These are phyloP conservation scores for Phylloscopus trochilus DNA, from an alignment of 2,113 vertebrate genomes.

Conservation along the genomic window DNA sequence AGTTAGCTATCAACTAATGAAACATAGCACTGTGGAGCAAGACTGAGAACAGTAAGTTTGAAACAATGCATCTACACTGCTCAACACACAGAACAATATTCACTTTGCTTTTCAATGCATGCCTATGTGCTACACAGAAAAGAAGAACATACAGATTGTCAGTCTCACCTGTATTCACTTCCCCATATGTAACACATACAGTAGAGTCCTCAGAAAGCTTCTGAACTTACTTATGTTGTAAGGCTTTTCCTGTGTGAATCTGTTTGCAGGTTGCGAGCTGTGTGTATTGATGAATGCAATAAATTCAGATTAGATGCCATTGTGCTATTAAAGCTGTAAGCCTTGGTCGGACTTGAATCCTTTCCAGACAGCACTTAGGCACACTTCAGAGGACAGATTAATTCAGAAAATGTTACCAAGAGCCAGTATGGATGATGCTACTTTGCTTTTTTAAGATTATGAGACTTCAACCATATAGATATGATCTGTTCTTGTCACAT, in stretches of 20 bases:
- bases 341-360: neutral
- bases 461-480: neutral
- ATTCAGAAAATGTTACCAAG: neutral
- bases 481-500: neutral
- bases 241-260: neutral
- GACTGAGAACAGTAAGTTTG: neutral
- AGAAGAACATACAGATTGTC: neutral
- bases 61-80: neutral
- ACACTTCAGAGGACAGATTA: neutral
- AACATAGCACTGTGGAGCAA: neutral
- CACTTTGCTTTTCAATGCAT: neutral
- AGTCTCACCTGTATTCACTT: neutral
- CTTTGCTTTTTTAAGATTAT: neutral
- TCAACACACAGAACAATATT: neutral
- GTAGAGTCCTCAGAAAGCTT: neutral
- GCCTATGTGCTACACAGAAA: neutral
- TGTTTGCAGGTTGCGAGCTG: neutral
- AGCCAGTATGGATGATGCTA: neutral
- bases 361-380: neutral
- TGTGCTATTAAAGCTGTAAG: neutral
- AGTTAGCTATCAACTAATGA: neutral
- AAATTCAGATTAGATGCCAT: neutral
- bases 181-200: rapidly evolving
- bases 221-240: neutral
- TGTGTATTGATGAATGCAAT: neutral